phyloP scores from a whole-genome alignment of 2,888 invertebrate species.

The Mythimna ferrago region DNA sequence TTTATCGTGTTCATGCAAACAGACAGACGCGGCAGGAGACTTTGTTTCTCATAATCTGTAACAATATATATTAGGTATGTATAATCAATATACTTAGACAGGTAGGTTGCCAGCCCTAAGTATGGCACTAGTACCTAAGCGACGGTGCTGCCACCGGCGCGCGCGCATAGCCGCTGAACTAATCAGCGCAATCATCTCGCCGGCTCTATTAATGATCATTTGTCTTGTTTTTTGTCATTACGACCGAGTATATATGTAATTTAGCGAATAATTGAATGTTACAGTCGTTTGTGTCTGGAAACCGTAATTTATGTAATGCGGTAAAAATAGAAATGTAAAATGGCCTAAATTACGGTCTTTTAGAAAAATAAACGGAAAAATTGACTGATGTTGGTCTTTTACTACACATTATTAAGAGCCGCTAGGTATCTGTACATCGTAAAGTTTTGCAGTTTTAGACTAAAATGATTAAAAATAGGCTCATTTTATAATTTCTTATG shows the following conservation, averaged over 20 bases:
- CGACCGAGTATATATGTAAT: slow-evolving; percentile 48
- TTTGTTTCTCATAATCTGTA: not conserved
- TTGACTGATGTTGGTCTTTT: not conserved
- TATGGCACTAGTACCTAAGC: slow-evolving; percentile 33
- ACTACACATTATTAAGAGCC: no score
- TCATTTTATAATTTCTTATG: not conserved
- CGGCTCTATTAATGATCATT: slow-evolving; percentile 60
- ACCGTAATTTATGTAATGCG: slow-evolving; percentile 21
- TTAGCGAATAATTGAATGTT: slow-evolving; percentile 61
- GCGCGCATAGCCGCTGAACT: slow-evolving; percentile 58
- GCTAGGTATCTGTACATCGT: not conserved
- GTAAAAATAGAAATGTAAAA: slow-evolving; percentile 18
- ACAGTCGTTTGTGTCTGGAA: slow-evolving; percentile 31
- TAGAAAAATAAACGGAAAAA: not conserved
- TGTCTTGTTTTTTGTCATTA: slow-evolving; percentile 58
- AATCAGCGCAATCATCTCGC: slow-evolving; percentile 61
- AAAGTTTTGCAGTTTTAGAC: no score
- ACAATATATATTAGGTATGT: not conserved
- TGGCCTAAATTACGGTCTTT: not conserved
- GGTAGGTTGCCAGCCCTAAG: slow-evolving; percentile 40
- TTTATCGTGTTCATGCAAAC: no score
- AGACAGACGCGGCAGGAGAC: no score
- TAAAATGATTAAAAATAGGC: not conserved
- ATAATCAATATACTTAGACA: not conserved
- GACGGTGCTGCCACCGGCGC: slow-evolving; percentile 60